Conservation (phyloP, 2,113 vertebrate genomes). For the Hylia prasina region DNA sequence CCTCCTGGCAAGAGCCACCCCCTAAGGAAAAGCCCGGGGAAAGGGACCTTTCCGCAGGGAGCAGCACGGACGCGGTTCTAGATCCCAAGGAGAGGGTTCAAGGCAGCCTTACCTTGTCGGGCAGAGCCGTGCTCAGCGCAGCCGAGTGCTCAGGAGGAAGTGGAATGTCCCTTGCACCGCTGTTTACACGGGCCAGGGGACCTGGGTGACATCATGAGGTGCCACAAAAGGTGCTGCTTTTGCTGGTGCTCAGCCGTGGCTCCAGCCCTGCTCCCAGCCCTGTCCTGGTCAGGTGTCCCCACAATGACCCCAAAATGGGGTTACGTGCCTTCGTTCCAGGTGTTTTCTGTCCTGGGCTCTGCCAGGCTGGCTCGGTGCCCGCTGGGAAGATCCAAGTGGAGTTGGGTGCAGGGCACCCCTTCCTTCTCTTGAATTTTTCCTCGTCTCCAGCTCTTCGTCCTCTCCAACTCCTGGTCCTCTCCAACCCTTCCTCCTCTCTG, state of each 20-base stretch:
- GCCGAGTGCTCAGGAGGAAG: constrained; percentile 41
- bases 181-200: neutral
- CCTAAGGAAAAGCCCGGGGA: neutral
- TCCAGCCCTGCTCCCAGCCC: neutral
- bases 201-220: neutral
- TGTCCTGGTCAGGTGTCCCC: rapidly evolving
- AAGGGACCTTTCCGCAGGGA: neutral
- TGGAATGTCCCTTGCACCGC: neutral
- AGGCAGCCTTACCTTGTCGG: constrained; percentile 50
- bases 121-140: neutral
- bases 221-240: neutral
- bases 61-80: neutral
- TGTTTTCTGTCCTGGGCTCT: neutral
- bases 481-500: neutral
- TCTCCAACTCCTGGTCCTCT: neutral
- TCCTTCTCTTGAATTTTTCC: neutral
- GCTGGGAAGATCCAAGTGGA: neutral
- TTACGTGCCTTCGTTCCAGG: rapidly evolving
- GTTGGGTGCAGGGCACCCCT: neutral
- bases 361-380: rapidly evolving
- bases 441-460: neutral
- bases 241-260: rapidly evolving
- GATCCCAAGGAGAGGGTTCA: neutral
- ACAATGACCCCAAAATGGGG: rapidly evolving
- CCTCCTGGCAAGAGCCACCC: neutral